These are phyloP conservation scores for Drosophila rufa DNA, from an alignment of 1,140 invertebrate genomes.

Conservation along the genomic window DNA sequence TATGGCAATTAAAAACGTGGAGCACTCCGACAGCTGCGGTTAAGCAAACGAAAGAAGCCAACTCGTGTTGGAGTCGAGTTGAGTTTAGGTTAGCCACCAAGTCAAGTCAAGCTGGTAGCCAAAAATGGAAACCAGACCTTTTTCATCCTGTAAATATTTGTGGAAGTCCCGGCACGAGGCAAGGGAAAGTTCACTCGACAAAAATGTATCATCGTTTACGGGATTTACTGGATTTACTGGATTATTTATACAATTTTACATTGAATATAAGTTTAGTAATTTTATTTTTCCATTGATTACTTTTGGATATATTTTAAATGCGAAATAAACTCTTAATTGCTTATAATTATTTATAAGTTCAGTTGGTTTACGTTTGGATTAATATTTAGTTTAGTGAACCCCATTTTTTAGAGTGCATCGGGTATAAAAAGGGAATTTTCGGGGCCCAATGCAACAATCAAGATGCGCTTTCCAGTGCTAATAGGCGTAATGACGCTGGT, in stretches of 20 bases:
- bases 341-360: not conserved
- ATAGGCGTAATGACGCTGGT: not conserved
- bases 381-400: not conserved
- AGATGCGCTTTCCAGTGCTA: not conserved
- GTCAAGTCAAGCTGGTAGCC: not conserved
- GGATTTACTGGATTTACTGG: not conserved
- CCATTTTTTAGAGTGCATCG: not conserved
- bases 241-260: not conserved
- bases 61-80: constrained; percentile 8
- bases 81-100: not conserved
- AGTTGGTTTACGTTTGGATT: not conserved
- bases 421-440: constrained; percentile 3
- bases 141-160: constrained; percentile 29
- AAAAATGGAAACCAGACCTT: constrained; percentile 38
- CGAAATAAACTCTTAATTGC: no score
- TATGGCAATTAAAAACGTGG: constrained; percentile 20
- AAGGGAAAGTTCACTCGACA: not conserved
- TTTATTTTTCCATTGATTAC: fast-evolving
- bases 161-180: constrained; percentile 5
- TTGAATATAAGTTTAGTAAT: not conserved
- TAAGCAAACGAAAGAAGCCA: constrained; percentile 37
- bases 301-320: not conserved
- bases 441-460: not conserved
- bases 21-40: constrained; percentile 32
- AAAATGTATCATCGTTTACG: not conserved